Conservation (phyloP, 2,888 invertebrate species). For the Himalopsyche japonica region DNA sequence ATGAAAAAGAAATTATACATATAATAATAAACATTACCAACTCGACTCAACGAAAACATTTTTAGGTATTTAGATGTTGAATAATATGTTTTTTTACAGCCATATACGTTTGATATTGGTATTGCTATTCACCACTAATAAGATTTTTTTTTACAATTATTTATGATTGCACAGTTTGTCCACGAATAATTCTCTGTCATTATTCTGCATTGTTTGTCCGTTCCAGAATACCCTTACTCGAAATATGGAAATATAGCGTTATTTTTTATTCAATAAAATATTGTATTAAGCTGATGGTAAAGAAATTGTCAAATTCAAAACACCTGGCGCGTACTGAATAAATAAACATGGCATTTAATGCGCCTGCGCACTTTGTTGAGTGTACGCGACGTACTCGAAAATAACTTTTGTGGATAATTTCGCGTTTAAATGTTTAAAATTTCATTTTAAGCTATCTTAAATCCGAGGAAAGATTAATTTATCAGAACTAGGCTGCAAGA, state of each 20-base stretch:
- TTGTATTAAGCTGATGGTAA: background rate
- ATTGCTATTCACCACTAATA: background rate
- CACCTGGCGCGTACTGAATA: slow-evolving; percentile 28
- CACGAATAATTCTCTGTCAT: background rate
- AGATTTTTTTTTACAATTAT: background rate
- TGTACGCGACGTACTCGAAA: slow-evolving; percentile 58
- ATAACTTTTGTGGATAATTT: slow-evolving; percentile 60
- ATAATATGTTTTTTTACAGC: background rate
- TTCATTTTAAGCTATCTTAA: slow-evolving; percentile 3
- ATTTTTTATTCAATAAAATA: background rate
- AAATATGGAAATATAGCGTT: background rate
- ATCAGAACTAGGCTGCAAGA: background rate
- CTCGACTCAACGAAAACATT: background rate
- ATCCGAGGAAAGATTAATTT: slow-evolving; percentile 3
- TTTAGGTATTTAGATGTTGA: background rate
- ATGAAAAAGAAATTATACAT: too few species aligned
- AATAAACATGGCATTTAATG: slow-evolving; percentile 48
- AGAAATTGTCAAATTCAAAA: slow-evolving; percentile 28
- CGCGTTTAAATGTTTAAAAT: slow-evolving; percentile 12
- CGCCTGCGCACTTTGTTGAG: slow-evolving; percentile 62
- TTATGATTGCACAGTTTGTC: background rate
- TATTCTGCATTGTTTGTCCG: background rate
- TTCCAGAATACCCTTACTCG: background rate
- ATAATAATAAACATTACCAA: too few species aligned
- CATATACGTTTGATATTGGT: background rate